Evolutionary conservation across 2,797 vertebrate genomes (phyloP), one percentile per base, ranked within the genome.

Genomic region (Lacerta bilineata): DNA sequence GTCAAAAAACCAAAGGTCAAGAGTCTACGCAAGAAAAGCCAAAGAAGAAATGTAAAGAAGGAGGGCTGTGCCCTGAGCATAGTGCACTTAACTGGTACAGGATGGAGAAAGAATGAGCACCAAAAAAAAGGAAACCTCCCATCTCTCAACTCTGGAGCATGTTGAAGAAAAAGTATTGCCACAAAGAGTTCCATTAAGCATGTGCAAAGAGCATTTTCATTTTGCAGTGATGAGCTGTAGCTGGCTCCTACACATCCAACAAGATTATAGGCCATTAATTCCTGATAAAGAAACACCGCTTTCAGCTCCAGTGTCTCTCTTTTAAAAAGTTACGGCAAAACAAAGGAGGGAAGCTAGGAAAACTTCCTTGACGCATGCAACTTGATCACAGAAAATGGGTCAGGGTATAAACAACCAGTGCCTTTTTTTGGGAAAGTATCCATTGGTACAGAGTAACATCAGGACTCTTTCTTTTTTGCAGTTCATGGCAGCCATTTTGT

Each of bases 1-100:
- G 4, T 99, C 98, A 66, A 99, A 99, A 95, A 96, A 98, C 98
- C 98, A 99, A 85, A 97, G 97, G 95, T 98, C 98, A 74, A 99
- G 95, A 87, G 98, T 98, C 98, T 99, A 92, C 3, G 39, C 89
- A 85, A 20, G 4, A 11, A 2, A 7, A 25, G n/a, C 29, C 29
- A 0, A 8, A 2, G 3, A 33, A 0, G 4, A 41, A 27, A 77
- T 39, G 27, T 36, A 80, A 68, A 27, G 23, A 85, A 1, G 23
- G 74, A 87, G 36, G 10, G 25, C 36, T 20, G 36, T 55, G 50
- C 15, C 50, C 23, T 27, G 18, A 66, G 41, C 18, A 50, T 36
- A 64, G 27, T 36, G n/a, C 8, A 41, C 29, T 33, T 15, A 20
- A 72, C 20, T 46, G 39, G 50, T 27, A 29, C 18, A 61, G 59